A percentile compares a stretch with the other conserved stretches of the same genome.
phyloP scores from a whole-genome alignment of 2,113 vertebrate genomes.

The Mustela nigripes region DNA sequence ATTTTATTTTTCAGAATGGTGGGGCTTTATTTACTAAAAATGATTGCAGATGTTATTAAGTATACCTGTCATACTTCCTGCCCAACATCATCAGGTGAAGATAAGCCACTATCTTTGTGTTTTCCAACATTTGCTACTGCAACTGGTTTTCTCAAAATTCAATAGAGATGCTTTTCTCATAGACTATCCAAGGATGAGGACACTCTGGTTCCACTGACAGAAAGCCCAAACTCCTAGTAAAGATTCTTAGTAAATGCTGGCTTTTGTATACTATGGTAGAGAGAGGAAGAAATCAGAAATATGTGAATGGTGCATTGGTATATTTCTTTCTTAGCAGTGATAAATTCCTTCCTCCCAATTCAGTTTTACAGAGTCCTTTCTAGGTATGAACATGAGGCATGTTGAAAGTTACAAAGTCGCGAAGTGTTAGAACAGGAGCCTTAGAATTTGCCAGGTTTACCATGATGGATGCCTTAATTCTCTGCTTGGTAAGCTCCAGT shows the following conservation, averaged over 20 bases:
- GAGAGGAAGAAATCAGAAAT: background rate
- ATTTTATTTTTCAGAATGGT: background rate
- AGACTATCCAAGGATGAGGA: background rate
- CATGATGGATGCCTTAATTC: background rate
- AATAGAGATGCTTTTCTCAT: background rate
- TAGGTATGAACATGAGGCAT: background rate
- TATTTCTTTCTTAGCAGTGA: background rate
- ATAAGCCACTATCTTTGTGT: background rate
- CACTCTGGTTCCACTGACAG: background rate
- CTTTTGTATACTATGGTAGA: background rate
- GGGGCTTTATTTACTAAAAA: conserved; percentile 25
- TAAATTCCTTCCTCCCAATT: background rate
- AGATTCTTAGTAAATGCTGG: background rate
- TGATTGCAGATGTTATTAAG: background rate
- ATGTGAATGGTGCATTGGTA: background rate
- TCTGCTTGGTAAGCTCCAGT: background rate
- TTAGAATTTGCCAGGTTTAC: background rate
- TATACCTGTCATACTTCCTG: background rate
- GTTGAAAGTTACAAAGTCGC: background rate
- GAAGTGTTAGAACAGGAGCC: background rate
- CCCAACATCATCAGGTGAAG: background rate
- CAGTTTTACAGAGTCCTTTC: background rate
- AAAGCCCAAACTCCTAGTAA: background rate
- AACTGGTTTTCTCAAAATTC: background rate
- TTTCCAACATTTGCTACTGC: background rate